Conservation (phyloP, 2,113 vertebrate genomes). For the Xyliphius kryptos region DNA sequence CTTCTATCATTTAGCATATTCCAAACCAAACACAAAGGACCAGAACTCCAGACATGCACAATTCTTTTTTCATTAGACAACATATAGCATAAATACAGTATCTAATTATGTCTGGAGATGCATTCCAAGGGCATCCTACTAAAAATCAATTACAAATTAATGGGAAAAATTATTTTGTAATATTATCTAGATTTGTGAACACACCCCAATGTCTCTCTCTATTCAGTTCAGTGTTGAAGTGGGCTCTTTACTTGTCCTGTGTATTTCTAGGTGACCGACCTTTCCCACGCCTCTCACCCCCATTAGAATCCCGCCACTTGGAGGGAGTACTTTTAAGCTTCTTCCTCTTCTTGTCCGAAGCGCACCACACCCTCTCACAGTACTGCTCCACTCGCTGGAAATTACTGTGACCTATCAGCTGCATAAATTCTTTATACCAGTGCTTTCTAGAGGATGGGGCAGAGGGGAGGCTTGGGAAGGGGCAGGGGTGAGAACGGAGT, state of each 20-base stretch:
- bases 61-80: too few relatives aligned
- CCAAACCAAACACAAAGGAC: background rate
- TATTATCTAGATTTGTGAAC: conserved; percentile 14
- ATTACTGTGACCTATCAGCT: conserved; percentile 89
- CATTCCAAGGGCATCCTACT: conserved; percentile 1
- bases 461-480: conserved; percentile 37
- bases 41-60: background rate
- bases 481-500: conserved; percentile 43
- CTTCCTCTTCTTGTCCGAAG: conserved; percentile 79
- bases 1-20: too few relatives aligned
- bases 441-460: conserved; percentile 59
- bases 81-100: too few relatives aligned
- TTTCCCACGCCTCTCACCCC: conserved; percentile 70
- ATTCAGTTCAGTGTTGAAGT: conserved; percentile 9
- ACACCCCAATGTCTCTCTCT: conserved; percentile 9
- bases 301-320: conserved; percentile 73
- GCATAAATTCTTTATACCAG: conserved; percentile 96
- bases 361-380: conserved; percentile 93
- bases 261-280: conserved; percentile 80
- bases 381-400: conserved; percentile 91
- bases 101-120: background rate
- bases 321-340: conserved; percentile 76
- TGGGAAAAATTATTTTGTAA: background rate
- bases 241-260: conserved; percentile 61
- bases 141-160: conserved; percentile 14